Percentiles rank a stretch among this genome's conserved stretches.
phyloP scores from a whole-genome alignment of 2,113 vertebrate species.

The Onychostruthus taczanowskii region DNA sequence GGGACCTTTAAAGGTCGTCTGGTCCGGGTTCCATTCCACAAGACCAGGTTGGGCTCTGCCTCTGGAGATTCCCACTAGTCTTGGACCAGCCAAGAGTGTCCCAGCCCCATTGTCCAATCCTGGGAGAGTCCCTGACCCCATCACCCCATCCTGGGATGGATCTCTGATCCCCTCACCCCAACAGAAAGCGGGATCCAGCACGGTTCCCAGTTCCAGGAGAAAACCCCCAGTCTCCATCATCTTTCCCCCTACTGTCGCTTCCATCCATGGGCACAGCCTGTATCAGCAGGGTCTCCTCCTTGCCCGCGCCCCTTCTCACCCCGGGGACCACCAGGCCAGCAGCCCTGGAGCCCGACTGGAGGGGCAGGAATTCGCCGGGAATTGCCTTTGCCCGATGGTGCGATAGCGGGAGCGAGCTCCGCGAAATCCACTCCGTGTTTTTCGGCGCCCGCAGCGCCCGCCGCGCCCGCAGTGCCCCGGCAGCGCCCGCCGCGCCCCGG shows the following conservation, averaged over 20 bases:
- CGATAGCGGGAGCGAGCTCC: background rate
- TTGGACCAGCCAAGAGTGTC: background rate
- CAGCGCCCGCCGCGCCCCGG: background rate
- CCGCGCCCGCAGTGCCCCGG: background rate
- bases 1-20: background rate
- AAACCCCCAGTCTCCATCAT: rapidly evolving
- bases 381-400: background rate
- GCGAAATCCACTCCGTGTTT: rapidly evolving
- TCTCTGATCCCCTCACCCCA: background rate
- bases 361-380: background rate
- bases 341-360: rapidly evolving
- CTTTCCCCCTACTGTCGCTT: background rate
- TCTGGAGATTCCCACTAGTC: background rate
- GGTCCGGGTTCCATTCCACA: rapidly evolving
- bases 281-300: background rate
- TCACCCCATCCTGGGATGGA: background rate
- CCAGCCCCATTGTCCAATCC: background rate
- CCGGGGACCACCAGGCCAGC: background rate
- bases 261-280: rapidly evolving
- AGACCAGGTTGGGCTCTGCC: background rate
- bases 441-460: background rate
- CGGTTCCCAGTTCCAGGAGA: rapidly evolving
- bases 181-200: rapidly evolving
- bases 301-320: rapidly evolving
- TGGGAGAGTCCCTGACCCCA: background rate